Evolutionary conservation across 2,797 vertebrate genomes (phyloP), one percentile per base, ranked within the genome.

Genomic region (Macropodus opercularis): DNA sequence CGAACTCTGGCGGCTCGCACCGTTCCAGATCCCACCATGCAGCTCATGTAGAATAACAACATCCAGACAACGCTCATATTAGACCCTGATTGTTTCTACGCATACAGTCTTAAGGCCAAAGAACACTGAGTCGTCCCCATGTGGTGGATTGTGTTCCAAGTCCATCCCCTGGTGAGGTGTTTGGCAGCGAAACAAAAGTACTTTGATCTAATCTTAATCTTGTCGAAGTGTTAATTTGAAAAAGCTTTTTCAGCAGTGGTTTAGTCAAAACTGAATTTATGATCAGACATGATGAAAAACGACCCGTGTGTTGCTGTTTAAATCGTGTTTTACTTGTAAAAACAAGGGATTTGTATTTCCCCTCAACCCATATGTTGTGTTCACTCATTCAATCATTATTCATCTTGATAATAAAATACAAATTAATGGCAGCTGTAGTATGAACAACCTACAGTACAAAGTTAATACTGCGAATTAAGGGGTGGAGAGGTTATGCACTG

Each of bases 21-120:
- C 10, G 31, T 67, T 54, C 65, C 52, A 63, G 55, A 46, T 69
- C 63, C 64, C 70, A 19, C 67, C 54, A 7, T 43, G 47, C 51
- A 69, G 62, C 72, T 64, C 43, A 2, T 77, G 70, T 75, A 73
- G 80, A 85, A 86, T 72, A 87, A 89, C 78, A 83, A 21, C 3
- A 12, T 2, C n/a, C 59, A 26, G 70, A 79, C 75, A 48, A 60
- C n/a, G 24, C 60, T 82, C 47, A 36, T 67, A 47, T 75, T 58
- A 27, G 65, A 54, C 72, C 21, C 9, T 15, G 42, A 63, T 59
- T 40, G 62, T 44, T 52, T 75, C 52, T 43, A 9, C 41, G 19
- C 18, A 44, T 21, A 41, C 43, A n/a, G 12, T 29, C 60, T 2
- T 34, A 61, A 26, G 14, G 79, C 80, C 80, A 77, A 78, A 61